A percentile compares a stretch with the other conserved stretches of the same genome.
Evolutionary conservation across 2,888 invertebrate species (phyloP).

Genomic region (Eucriotettix oculatus): DNA sequence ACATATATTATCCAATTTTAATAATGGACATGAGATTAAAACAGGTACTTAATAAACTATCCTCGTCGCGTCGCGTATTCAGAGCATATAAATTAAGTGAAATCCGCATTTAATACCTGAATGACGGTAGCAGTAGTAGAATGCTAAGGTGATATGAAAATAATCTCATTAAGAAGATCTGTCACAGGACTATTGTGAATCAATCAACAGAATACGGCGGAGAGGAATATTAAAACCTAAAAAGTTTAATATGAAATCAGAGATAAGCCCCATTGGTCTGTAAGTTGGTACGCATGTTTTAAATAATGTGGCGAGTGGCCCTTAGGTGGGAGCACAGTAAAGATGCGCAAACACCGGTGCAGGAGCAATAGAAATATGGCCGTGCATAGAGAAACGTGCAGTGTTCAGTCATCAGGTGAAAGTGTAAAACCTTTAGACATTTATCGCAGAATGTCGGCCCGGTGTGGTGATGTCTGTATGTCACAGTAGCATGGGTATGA

Average conservation of each 20-base stretch:
- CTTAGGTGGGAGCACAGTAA: not conserved
- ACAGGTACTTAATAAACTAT: too few relatives aligned
- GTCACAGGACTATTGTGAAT: too few relatives aligned
- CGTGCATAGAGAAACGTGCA: not conserved
- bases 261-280: not conserved
- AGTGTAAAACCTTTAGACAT: not conserved
- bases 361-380: not conserved
- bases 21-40: too few relatives aligned
- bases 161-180: too few relatives aligned
- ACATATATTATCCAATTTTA: too few relatives aligned
- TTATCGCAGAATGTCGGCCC: not conserved
- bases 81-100: too few relatives aligned
- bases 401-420: not conserved
- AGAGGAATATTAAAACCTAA: not conserved
- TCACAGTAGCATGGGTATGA: not conserved
- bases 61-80: too few relatives aligned
- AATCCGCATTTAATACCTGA: too few relatives aligned
- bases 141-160: too few relatives aligned
- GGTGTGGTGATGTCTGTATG: not conserved
- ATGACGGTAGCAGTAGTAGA: too few relatives aligned
- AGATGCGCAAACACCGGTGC: not conserved
- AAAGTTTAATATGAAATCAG: not conserved
- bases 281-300: not conserved
- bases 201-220: too few relatives aligned
- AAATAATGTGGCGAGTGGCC: not conserved